Percentiles rank a stretch among this genome's conserved stretches.
Conservation (phyloP, 2,113 vertebrate genomes). For the Tor tambroides region DNA sequence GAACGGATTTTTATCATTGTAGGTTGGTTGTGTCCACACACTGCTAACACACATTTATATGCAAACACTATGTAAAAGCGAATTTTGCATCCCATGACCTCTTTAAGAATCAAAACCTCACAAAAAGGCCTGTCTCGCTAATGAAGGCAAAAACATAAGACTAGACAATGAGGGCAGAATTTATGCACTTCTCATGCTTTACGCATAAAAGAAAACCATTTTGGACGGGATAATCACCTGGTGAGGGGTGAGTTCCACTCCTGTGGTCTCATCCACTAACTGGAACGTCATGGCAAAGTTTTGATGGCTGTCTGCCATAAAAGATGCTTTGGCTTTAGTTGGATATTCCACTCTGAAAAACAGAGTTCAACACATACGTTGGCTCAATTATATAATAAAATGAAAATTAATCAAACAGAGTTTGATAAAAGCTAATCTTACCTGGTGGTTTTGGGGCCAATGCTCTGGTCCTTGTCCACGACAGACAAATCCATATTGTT, state of each 20-base stretch:
- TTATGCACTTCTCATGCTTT: not conserved
- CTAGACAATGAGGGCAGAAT: not conserved
- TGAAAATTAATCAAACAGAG: not conserved
- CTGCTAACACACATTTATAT: no score
- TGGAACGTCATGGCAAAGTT: conserved; percentile 97
- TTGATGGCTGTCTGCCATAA: conserved; percentile 96
- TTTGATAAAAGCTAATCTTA: conserved; percentile 61
- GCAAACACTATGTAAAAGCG: no score
- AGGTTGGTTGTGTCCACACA: no score
- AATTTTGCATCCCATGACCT: no score
- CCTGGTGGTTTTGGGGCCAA: conserved; percentile 94
- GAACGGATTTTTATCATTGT: no score
- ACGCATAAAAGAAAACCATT: not conserved
- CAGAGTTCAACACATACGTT: not conserved
- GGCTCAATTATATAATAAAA: not conserved
- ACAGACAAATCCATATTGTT: conserved; percentile 94
- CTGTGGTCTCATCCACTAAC: conserved; percentile 90
- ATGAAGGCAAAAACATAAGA: not conserved
- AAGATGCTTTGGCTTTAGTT: conserved; percentile 87
- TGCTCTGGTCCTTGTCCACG: conserved; percentile 99
- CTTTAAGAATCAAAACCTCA: no score
- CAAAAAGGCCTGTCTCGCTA: not conserved
- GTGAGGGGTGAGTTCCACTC: conserved; percentile 92
- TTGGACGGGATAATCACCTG: conserved; percentile 78
- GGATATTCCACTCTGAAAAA: conserved; percentile 88